Conservation (phyloP, 53 echinoderm and acorn worm genomes). For the Henricia sp. region DNA sequence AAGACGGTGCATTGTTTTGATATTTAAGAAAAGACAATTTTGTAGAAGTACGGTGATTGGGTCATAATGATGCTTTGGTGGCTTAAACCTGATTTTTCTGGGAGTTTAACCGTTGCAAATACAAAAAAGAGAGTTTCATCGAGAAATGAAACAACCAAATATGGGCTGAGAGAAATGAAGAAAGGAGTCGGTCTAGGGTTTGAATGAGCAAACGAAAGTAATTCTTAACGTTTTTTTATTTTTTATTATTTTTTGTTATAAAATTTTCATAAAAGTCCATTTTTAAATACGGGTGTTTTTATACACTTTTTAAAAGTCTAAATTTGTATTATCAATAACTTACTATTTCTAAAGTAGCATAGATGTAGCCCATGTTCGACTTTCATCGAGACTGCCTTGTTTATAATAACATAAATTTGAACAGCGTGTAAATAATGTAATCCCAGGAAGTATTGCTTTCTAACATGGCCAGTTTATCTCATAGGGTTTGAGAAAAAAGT, state of each 20-base stretch:
- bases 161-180: conserved; percentile 1
- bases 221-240: not conserved
- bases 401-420: too few relatives aligned
- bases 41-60: not conserved
- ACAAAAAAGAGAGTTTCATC: not conserved
- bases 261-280: conserved; percentile 42
- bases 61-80: conserved; percentile 14
- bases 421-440: too few relatives aligned
- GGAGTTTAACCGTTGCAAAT: too few relatives aligned
- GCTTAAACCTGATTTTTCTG: too few relatives aligned
- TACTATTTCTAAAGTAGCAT: conserved; percentile 32
- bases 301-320: conserved; percentile 29
- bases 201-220: not conserved
- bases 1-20: conserved; percentile 49
- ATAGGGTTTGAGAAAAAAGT: too few relatives aligned
- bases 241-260: too few relatives aligned
- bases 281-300: conserved; percentile 55
- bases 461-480: too few relatives aligned
- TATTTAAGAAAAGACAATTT: not conserved
- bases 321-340: not conserved
- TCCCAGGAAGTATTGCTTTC: too few relatives aligned
- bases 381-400: too few relatives aligned
- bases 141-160: not conserved
- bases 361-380: not conserved
- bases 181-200: not conserved